Evolutionary conservation across 1,140 invertebrate species (phyloP).

Genomic region (Orius insidiosus): DNA sequence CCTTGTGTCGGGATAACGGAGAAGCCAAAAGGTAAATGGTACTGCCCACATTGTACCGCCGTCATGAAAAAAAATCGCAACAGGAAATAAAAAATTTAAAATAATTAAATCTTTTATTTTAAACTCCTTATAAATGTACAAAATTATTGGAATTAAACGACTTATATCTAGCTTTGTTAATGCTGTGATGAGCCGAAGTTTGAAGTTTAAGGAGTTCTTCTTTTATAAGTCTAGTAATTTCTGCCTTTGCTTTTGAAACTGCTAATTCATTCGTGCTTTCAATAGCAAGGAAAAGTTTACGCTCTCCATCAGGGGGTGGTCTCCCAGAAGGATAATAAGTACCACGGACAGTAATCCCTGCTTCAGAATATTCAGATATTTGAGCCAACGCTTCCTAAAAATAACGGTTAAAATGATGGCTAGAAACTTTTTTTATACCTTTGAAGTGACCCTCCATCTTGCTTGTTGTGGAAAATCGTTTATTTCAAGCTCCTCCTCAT

Average conservation of each 20-base stretch:
- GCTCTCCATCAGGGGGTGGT: constrained; percentile 77
- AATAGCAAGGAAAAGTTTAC: constrained; percentile 96
- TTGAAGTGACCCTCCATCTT: constrained; percentile 94
- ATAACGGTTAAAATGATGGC: too few species aligned
- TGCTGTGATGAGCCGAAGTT: constrained; percentile 67
- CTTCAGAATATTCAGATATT: constrained; percentile 97
- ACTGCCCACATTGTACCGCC: constrained; percentile 84
- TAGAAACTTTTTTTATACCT: constrained; percentile 48
- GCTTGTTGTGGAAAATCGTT: constrained; percentile 99
- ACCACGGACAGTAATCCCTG: constrained; percentile 95
- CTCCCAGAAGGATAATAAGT: constrained; percentile 88
- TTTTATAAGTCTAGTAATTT: constrained; percentile 94
- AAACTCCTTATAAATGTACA: neutral
- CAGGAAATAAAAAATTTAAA: constrained; percentile 22
- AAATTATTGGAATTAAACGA: constrained; percentile 46
- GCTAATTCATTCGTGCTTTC: constrained; percentile 94
- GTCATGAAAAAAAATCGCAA: constrained; percentile 72
- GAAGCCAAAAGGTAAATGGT: constrained; percentile 96
- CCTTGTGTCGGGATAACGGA: constrained; percentile 89
- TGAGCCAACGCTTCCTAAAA: constrained; percentile 85
- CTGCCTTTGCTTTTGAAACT: constrained; percentile 93
- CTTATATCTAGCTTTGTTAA: constrained; percentile 87
- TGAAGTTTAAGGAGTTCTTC: constrained; percentile 91
- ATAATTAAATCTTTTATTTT: neutral
- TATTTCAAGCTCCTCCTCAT: constrained; percentile 98